Evolutionary conservation across 2,888 invertebrate genomes (phyloP), one percentile per base, ranked within the genome.

Genomic region (Ptychoptera albimana): DNA sequence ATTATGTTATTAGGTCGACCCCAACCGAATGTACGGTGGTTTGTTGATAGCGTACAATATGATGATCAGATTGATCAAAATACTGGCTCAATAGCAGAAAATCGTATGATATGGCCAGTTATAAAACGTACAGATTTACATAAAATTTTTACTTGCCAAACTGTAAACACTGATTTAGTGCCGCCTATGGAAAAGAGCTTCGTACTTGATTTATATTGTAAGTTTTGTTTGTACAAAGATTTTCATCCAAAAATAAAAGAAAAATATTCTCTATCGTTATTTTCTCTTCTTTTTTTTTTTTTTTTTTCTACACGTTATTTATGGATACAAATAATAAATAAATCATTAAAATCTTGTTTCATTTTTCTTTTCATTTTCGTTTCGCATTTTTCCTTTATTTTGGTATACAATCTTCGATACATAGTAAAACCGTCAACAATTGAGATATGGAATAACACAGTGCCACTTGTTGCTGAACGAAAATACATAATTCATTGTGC

Each of bases 361-460:
- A 10, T 8, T 30, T 23, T 30, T 16, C 39, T 8, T 39, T 23
- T 23, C 23, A 5, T 23, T 23, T 23, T 7, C 23, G 3, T 23
- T 23, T 23, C 7, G n/a, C n/a, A n/a, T 23, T 23, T 23, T 23
- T 23, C 7, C 7, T 23, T 23, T 23, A 5, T 23, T 23, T 23
- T 23, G 23, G 23, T 7, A 23, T 5, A 23, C 23, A 23, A 23
- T 23, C 23, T 23, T 23, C 7, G 23, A 23, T 23, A 23, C 23
- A 5, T 60, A 72, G 72, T 72, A 50, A 66, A 68, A 53, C 73
- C 73, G 8, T 55, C 72, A 50, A 62, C 66, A 16, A 69, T 69
- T 40, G 59, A 60, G 44, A 69, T 73, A 48, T 58, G 64, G 44
- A 60, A 61, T 54, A 52, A 63, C 57, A 43, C 57, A 57, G 30